Conservation (phyloP, 2,888 invertebrate species). For the Stratiomys singularior region DNA sequence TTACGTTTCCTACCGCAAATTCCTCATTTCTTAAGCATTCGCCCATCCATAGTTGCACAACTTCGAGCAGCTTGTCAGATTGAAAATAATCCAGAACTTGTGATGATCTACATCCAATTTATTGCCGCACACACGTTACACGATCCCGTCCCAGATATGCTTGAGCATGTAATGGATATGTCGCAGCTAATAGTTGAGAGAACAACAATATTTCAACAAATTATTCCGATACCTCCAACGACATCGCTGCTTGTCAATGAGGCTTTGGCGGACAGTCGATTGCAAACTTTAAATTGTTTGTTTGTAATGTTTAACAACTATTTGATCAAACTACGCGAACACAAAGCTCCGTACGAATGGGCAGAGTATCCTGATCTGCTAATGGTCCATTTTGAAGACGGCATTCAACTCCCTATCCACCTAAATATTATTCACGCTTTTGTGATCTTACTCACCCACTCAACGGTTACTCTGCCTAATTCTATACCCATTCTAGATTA, state of each 20-base stretch:
- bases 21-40: slow-evolving; percentile 80
- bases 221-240: slow-evolving; percentile 71
- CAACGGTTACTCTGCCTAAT: slow-evolving; percentile 66
- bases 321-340: slow-evolving; percentile 72
- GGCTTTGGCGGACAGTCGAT: slow-evolving; percentile 61
- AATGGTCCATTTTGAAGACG: slow-evolving; percentile 65
- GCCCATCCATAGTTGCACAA: slow-evolving; percentile 75
- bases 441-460: slow-evolving; percentile 81
- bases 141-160: slow-evolving; percentile 74
- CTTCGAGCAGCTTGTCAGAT: slow-evolving; percentile 89
- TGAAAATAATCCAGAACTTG: slow-evolving; percentile 81
- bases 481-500: slow-evolving; percentile 74
- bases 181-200: slow-evolving; percentile 92
- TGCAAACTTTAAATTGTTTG: slow-evolving; percentile 76
- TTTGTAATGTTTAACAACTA: slow-evolving; percentile 80
- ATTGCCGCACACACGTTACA: slow-evolving; percentile 78
- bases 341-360: slow-evolving; percentile 63
- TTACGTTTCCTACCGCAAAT: slow-evolving; percentile 76
- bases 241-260: slow-evolving; percentile 57
- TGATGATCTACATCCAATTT: slow-evolving; percentile 86
- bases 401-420: slow-evolving; percentile 63
- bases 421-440: slow-evolving; percentile 79
- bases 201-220: slow-evolving; percentile 84
- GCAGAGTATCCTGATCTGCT: slow-evolving; percentile 64
- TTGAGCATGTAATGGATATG: slow-evolving; percentile 81